phyloP scores from a whole-genome alignment of 2,797 vertebrate genomes.

The Tamandua tetradactyla region DNA sequence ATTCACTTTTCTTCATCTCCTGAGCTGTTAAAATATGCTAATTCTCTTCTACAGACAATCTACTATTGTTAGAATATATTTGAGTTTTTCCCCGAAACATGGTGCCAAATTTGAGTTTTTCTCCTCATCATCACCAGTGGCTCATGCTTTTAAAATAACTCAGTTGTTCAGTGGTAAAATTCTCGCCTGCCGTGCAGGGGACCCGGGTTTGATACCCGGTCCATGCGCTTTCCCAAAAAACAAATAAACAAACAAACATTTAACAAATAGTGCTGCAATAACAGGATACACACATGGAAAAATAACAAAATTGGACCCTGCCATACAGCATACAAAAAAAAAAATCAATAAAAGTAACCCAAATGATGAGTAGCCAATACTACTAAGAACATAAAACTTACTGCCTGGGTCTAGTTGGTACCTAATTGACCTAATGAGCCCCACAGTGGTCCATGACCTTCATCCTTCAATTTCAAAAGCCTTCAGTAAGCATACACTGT shows the following conservation, averaged over 20 bases:
- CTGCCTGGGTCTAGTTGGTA: not conserved
- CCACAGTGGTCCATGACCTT: not conserved
- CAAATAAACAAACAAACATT: too few relatives aligned
- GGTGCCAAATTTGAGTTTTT: not conserved
- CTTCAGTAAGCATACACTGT: not conserved
- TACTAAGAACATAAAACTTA: not conserved
- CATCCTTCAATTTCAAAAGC: not conserved
- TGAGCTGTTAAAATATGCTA: not conserved
- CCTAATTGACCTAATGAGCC: not conserved
- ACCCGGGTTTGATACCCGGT: too few relatives aligned
- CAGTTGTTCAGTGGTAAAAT: too few relatives aligned
- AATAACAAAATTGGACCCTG: too few relatives aligned
- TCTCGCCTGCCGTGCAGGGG: too few relatives aligned
- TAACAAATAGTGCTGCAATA: too few relatives aligned
- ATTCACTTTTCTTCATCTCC: constrained; percentile 10
- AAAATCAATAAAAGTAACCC: not conserved
- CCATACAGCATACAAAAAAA: too few relatives aligned
- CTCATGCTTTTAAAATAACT: not conserved
- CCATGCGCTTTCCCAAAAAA: too few relatives aligned
- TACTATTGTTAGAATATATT: not conserved
- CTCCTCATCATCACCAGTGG: not conserved
- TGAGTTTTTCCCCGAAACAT: not conserved
- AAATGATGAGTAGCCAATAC: not conserved
- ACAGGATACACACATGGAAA: too few relatives aligned
- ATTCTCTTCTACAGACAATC: not conserved